phyloP scores from a whole-genome alignment of 1,140 invertebrate species.

The Cepaea nemoralis region DNA sequence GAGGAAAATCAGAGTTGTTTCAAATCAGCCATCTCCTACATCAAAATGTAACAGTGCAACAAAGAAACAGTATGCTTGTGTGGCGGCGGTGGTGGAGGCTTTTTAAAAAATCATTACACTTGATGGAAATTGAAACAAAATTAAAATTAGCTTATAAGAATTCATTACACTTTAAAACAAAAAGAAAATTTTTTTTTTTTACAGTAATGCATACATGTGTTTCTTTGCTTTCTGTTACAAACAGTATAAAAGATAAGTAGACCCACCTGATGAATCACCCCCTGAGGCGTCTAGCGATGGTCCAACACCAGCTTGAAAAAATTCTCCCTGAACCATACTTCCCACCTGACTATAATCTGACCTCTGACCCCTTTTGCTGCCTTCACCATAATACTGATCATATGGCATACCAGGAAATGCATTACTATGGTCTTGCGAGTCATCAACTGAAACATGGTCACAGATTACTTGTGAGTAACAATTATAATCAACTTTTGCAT shows the following conservation, averaged over 20 bases:
- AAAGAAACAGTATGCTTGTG: too few species aligned
- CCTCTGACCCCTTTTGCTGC: slow-evolving; percentile 24
- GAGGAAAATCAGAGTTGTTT: too few species aligned
- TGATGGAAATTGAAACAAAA: too few species aligned
- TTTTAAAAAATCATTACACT: too few species aligned
- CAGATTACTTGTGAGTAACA: too few species aligned
- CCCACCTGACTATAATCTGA: slow-evolving; percentile 21
- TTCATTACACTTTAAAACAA: too few species aligned
- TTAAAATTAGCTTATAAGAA: too few species aligned
- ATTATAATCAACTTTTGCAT: too few species aligned
- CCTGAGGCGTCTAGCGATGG: slow-evolving; percentile 2
- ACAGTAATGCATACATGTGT: not conserved
- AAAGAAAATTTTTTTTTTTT: too few species aligned
- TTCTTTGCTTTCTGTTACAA: not conserved
- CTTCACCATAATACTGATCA: slow-evolving; percentile 34
- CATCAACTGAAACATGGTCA: slow-evolving; percentile 31
- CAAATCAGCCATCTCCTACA: too few species aligned
- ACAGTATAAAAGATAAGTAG: not conserved
- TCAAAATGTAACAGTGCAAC: too few species aligned
- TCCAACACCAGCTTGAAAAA: slow-evolving; percentile 9
- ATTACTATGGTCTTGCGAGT: slow-evolving; percentile 34
- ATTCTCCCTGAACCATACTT: not conserved
- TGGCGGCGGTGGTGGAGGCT: too few species aligned
- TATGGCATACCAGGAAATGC: slow-evolving; percentile 22
- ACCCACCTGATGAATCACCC: slow-evolving; percentile 33